phyloP scores from a whole-genome alignment of 2,888 invertebrate species.

The Polia nebulosa region DNA sequence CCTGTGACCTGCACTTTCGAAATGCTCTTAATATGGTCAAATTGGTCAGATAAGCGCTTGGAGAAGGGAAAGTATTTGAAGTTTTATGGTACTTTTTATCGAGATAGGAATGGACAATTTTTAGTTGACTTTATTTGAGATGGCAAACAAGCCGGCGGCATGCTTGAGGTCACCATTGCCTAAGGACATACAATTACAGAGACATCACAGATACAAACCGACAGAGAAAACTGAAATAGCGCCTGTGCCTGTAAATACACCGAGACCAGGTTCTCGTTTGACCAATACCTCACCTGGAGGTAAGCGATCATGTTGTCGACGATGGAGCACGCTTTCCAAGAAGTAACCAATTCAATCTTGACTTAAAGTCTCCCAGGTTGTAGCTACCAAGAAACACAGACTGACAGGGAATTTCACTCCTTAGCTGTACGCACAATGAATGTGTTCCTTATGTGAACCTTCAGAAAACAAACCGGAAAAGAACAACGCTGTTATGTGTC shows the following conservation, averaged over 20 bases:
- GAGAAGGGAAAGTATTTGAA: slow-evolving; percentile 51
- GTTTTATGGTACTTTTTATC: slow-evolving; percentile 16
- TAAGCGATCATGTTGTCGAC: no score
- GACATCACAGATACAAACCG: not conserved
- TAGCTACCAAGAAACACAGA: no score
- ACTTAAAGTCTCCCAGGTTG: no score
- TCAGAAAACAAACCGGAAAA: not conserved
- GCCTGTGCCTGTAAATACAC: not conserved
- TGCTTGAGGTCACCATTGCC: not conserved
- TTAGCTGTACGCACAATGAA: no score
- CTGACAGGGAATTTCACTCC: no score
- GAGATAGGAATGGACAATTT: not conserved
- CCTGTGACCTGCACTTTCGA: slow-evolving; percentile 57
- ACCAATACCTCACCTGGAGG: no score
- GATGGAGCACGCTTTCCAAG: no score
- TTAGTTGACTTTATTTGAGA: not conserved
- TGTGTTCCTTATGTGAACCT: no score
- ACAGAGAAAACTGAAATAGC: not conserved
- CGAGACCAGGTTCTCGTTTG: no score
- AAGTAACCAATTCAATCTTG: no score
- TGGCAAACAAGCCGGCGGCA: not conserved
- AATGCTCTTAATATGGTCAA: slow-evolving; percentile 57
- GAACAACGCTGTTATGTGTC: not conserved
- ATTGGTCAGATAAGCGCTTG: slow-evolving; percentile 51
- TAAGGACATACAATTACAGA: not conserved